Percentiles rank a stretch among this genome's conserved stretches.
Evolutionary conservation across 2,888 invertebrate species (phyloP).

Genomic region (Perdita meconis): DNA sequence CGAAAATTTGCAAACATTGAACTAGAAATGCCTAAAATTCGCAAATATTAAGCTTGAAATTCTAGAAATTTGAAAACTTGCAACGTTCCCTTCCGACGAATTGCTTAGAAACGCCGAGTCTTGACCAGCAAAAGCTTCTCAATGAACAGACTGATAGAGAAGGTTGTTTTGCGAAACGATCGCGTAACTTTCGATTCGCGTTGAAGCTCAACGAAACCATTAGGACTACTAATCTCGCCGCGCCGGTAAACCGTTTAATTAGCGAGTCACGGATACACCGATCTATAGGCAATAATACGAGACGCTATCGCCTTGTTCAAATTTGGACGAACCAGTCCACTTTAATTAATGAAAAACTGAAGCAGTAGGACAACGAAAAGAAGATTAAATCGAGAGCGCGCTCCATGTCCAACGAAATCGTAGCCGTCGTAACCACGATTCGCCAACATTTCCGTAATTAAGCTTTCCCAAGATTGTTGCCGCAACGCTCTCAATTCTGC

Average conservation of each 20-base stretch:
- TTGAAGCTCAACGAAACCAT: too few relatives aligned
- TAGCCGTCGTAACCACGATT: too few relatives aligned
- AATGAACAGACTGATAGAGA: conserved; percentile 5
- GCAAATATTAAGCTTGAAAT: too few relatives aligned
- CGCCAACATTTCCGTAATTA: too few relatives aligned
- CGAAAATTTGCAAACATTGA: too few relatives aligned
- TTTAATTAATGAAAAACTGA: conserved; percentile 48
- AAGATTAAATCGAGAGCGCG: conserved; percentile 24
- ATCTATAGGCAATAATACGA: too few relatives aligned
- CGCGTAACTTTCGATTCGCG: too few relatives aligned
- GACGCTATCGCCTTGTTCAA: not conserved
- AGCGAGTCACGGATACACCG: too few relatives aligned
- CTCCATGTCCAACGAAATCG: not conserved
- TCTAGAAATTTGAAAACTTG: too few relatives aligned
- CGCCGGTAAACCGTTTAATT: conserved; percentile 35
- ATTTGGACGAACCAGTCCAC: conserved; percentile 15
- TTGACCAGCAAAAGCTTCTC: conserved; percentile 38
- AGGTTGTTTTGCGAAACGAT: conserved; percentile 22
- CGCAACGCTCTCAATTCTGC: not conserved
- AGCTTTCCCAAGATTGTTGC: not conserved
- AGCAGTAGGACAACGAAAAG: not conserved
- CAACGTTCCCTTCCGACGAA: conserved; percentile 40
- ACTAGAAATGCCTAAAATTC: not conserved
- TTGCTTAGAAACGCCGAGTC: conserved; percentile 40
- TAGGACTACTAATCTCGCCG: not conserved